These are phyloP conservation scores for Nomada goodeniana DNA, from an alignment of 2,888 invertebrate species.

Conservation along the genomic window DNA sequence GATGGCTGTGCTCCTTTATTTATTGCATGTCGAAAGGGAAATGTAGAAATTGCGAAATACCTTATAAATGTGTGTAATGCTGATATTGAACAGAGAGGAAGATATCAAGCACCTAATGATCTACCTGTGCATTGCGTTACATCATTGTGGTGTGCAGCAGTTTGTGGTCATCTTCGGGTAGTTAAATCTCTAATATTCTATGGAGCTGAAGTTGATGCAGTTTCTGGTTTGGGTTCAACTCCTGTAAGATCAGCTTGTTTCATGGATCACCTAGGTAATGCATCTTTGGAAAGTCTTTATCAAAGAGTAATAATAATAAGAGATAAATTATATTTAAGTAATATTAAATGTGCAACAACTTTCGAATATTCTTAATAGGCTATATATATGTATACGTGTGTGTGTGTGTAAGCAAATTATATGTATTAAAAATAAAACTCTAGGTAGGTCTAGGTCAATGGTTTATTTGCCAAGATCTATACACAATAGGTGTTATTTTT, in stretches of 20 bases:
- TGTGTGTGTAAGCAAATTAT: constrained; percentile 10
- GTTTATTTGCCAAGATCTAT: constrained; percentile 65
- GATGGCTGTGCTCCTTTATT: constrained; percentile 94
- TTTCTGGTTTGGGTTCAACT: constrained; percentile 94
- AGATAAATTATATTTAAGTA: not conserved
- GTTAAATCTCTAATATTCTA: constrained; percentile 91
- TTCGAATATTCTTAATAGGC: constrained; percentile 27
- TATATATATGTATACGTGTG: not conserved
- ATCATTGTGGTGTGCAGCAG: constrained; percentile 96
- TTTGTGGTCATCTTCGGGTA: constrained; percentile 91
- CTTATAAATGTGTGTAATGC: constrained; percentile 93
- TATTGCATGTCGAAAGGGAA: constrained; percentile 91
- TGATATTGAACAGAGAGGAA: constrained; percentile 93
- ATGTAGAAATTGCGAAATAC: constrained; percentile 94
- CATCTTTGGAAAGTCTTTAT: not conserved
- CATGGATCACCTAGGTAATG: constrained; percentile 93
- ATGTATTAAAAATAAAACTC: constrained; percentile 41
- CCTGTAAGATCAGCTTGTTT: constrained; percentile 96
- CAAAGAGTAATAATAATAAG: too few relatives aligned
- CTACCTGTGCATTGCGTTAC: constrained; percentile 92
- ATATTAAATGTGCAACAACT: constrained; percentile 13
- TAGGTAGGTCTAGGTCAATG: constrained; percentile 73
- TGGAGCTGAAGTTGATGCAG: constrained; percentile 94
- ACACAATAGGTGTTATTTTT: not conserved
- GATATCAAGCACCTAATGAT: constrained; percentile 94